Evolutionary conservation across 2,888 invertebrate genomes (phyloP), one percentile per base, ranked within the genome.

Genomic region (Tanaodytes sp.): DNA sequence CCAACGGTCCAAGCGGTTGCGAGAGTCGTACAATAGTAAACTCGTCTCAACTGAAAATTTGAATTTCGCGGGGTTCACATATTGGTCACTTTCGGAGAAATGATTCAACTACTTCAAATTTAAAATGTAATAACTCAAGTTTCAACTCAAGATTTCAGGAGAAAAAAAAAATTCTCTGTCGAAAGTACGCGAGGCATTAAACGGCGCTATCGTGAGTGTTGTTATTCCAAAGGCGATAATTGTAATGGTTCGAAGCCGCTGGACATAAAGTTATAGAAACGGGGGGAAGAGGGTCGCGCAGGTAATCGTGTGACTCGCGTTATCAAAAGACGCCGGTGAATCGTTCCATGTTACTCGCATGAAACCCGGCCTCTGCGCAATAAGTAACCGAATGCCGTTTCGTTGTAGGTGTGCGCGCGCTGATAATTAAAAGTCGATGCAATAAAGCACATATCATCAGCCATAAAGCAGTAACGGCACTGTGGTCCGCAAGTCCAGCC

Each of bases 341-440:
- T 75, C 75, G 72, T 73, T 72, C 75, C 73, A 75, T 76, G 79
- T 71, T 73, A 74, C 73, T 67, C 73, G 73, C 72, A 72, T 64
- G 73, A 73, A 74, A 72, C 73, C 71, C 71, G 46, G 62, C 74
- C 76, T 14, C 73, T 73, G 76, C 59, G 82, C 82, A 81, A 83
- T 83, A 84, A 82, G 83, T 84, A 82, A 82, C 81, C 78, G 77
- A 83, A 83, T 80, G 82, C 82, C 79, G 78, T 80, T 80, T 77
- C 80, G 84, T 83, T 84, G 84, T 84, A 82, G 83, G 83, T 82
- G 83, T 79, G 75, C 77, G 73, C 66, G 52, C 66, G 74, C 84
- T 84, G 85, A 85, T 85, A 85, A 85, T 85, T 85, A 85, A 84
- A 84, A 84, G 83, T 80, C 84, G 84, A 84, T 83, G 83, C 84